Evolutionary conservation across 2,113 vertebrate genomes (phyloP).

Genomic region (Rhodinocichla rosea): DNA sequence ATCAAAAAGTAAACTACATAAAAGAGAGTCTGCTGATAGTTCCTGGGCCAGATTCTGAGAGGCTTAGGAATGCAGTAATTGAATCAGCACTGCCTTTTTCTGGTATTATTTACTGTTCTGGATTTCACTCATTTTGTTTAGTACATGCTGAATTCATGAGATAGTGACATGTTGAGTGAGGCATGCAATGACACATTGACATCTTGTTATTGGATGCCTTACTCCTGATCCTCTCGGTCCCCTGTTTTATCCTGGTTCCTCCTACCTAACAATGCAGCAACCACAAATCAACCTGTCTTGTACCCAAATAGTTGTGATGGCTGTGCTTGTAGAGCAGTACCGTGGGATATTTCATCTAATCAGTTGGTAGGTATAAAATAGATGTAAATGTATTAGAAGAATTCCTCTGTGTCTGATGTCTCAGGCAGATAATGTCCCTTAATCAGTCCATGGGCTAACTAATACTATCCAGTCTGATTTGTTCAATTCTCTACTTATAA

Average conservation of each 20-base stretch:
- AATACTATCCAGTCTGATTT: background rate
- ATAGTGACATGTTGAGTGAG: background rate
- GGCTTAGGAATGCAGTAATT: background rate
- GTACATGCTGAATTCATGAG: fast-evolving
- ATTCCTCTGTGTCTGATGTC: background rate
- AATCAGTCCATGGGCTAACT: background rate
- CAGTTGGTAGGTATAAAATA: background rate
- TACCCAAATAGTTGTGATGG: background rate
- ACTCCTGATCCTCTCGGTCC: background rate
- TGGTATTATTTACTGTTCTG: background rate
- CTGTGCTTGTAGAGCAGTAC: background rate
- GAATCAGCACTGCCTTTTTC: background rate
- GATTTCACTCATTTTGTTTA: background rate
- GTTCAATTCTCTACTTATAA: background rate
- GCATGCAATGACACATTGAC: too few relatives aligned
- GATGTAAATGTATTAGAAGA: background rate
- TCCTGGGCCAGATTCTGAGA: background rate
- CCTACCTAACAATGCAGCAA: background rate
- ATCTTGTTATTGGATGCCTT: background rate
- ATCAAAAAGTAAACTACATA: background rate
- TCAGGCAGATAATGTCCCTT: background rate
- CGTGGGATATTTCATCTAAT: background rate
- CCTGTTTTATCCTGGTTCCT: background rate
- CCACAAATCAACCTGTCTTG: background rate
- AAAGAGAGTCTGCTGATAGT: background rate